Evolutionary conservation across 2,888 invertebrate genomes (phyloP), one percentile per base, ranked within the genome.

Genomic region (Patella depressa): DNA sequence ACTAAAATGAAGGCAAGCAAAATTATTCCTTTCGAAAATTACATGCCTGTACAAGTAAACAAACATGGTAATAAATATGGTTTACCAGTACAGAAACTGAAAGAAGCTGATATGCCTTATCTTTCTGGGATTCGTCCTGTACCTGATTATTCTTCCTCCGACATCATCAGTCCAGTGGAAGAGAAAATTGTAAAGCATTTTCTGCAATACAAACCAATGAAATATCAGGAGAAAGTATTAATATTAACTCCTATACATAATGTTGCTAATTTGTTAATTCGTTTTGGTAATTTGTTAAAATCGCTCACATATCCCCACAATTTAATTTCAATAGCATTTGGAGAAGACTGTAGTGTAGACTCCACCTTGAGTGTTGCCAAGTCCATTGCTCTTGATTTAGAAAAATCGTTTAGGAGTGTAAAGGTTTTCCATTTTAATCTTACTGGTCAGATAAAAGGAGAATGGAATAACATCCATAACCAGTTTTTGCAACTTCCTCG

Each of bases 301-400:
- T 83, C 85, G 1, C 77, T 90, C 7, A 84, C 82, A 17, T 90
- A 90, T 72, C 89, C 90, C 0, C 89, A 89, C 77, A 65, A 82
- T 2, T 82, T 86, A 72, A 84, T 90, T 12, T 88, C 89, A 0
- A 75, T 90, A 1, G 87, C 84, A 19, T 85, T 90, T 24, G 89
- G 89, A 3, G 90, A 90, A 79, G 90, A 90, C 76, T 85, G 88
- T 55, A 90, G 90, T 77, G 74, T 75, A 5, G 90, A 90, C 72
- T 73, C 81, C 19, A 90, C 89, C 0, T 79, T 85, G 4, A 77
- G 82, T 15, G 76, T 82, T 70, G 89, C 89, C 1, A 78, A 83
- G 55, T 59, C 77, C 1, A 74, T 85, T 5, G 85, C 84, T 5
- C 73, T 79, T 19, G 85, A 85, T 11, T 79, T 89, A 7, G 74